These are phyloP conservation scores for Hypothenemus hampei DNA, from an alignment of 1,140 invertebrate genomes.

Conservation along the genomic window DNA sequence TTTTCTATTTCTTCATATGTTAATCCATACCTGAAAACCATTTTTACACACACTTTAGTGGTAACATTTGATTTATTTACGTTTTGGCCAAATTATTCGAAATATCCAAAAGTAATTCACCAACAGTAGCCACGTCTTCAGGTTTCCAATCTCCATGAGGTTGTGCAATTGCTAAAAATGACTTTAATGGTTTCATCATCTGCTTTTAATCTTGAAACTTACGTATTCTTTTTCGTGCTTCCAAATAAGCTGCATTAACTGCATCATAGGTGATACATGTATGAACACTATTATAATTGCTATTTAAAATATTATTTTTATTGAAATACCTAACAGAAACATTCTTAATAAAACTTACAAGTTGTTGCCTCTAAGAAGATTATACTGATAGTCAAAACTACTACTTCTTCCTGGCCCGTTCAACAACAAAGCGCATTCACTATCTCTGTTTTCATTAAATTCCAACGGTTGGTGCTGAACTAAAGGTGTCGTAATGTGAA, in stretches of 20 bases:
- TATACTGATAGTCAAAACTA: constrained; percentile 76
- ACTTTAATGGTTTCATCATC: background rate
- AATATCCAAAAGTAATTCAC: constrained; percentile 79
- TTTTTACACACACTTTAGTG: constrained; percentile 9
- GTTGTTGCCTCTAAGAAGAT: constrained; percentile 64
- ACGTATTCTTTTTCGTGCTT: constrained; percentile 81
- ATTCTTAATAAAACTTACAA: constrained; percentile 61
- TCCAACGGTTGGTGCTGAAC: constrained; percentile 43
- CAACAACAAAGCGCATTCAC: constrained; percentile 71
- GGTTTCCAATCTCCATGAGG: constrained; percentile 72
- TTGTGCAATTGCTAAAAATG: constrained; percentile 62
- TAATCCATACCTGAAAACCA: constrained; percentile 65
- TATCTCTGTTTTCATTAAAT: constrained; percentile 45
- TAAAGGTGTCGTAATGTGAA: constrained; percentile 13
- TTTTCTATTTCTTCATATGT: constrained; percentile 83
- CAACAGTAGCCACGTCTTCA: constrained; percentile 76
- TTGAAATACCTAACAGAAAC: background rate
- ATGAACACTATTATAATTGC: constrained; percentile 62
- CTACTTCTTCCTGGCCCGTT: constrained; percentile 67
- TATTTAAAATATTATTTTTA: constrained; percentile 45
- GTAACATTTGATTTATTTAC: constrained; percentile 54
- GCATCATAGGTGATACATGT: constrained; percentile 90
- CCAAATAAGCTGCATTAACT: constrained; percentile 81
- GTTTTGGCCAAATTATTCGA: constrained; percentile 77
- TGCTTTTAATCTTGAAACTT: constrained; percentile 47